A percentile compares a stretch with the other conserved stretches of the same genome.
Evolutionary conservation across 2,113 vertebrate species (phyloP).

Genomic region (Dipodomys merriami): DNA sequence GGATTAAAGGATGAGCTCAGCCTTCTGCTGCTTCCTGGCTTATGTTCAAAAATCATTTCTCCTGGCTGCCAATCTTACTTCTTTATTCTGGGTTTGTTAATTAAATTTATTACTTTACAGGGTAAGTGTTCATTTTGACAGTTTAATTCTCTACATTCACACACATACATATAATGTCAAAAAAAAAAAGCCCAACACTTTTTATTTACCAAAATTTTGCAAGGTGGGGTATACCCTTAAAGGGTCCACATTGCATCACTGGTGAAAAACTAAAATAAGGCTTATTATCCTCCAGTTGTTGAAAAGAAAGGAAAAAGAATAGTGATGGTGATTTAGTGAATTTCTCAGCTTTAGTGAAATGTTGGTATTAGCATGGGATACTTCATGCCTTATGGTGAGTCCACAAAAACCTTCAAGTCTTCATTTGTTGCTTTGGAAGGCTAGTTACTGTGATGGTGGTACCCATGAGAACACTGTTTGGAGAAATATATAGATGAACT

Average conservation of each 20-base stretch:
- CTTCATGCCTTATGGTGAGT: neutral
- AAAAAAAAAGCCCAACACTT: neutral
- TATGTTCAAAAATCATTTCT: slow-evolving; percentile 35
- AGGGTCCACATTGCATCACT: neutral
- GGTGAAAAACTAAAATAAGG: slow-evolving; percentile 13
- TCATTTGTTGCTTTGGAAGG: slow-evolving; percentile 32
- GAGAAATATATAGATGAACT: neutral
- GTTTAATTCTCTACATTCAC: slow-evolving; percentile 7
- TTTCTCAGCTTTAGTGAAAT: neutral
- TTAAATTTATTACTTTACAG: slow-evolving; percentile 34
- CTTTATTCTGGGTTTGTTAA: slow-evolving; percentile 25
- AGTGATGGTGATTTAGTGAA: neutral
- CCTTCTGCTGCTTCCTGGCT: slow-evolving; percentile 16
- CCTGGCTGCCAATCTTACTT: slow-evolving; percentile 25
- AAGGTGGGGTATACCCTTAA: neutral
- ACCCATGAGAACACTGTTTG: slow-evolving; percentile 17
- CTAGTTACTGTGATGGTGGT: neutral
- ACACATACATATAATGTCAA: neutral
- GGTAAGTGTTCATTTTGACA: slow-evolving; percentile 25
- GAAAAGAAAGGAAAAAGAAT: slow-evolving; percentile 29
- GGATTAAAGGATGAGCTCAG: neutral
- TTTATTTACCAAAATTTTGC: slow-evolving; percentile 44
- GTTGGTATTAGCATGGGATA: neutral
- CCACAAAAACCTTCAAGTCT: neutral
- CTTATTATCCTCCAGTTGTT: neutral